Conservation (phyloP, 2,888 invertebrate genomes). For the Caenorhabditis japonica region DNA sequence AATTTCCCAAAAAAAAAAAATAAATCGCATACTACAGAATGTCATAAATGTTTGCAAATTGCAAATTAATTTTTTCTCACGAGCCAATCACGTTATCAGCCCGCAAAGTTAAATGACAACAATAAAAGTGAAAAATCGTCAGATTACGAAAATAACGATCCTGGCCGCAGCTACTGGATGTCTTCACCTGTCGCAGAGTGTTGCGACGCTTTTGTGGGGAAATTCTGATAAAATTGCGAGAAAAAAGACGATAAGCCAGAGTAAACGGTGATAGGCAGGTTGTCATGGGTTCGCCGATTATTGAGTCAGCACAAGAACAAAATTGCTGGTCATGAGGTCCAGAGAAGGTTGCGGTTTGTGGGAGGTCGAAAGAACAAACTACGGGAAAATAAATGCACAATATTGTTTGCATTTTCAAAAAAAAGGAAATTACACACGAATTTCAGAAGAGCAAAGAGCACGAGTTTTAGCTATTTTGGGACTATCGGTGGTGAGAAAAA, state of each 20-base stretch:
- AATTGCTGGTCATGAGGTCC: slow-evolving; percentile 26
- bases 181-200: slow-evolving; percentile 17
- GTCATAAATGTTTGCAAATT: too few relatives aligned
- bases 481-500: too few relatives aligned
- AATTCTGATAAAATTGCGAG: slow-evolving; percentile 41
- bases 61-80: slow-evolving; percentile 5
- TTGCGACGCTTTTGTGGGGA: slow-evolving; percentile 30
- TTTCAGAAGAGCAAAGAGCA: too few relatives aligned
- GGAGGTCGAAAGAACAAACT: too few relatives aligned
- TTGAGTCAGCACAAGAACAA: slow-evolving; percentile 43
- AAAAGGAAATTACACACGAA: too few relatives aligned
- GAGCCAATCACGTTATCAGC: slow-evolving; percentile 1
- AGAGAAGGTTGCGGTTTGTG: background rate
- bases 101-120: background rate
- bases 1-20: too few relatives aligned
- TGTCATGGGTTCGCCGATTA: slow-evolving; percentile 35
- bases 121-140: slow-evolving; percentile 3
- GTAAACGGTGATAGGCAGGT: slow-evolving; percentile 29
- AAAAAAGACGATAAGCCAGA: slow-evolving; percentile 22
- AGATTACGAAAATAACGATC: slow-evolving; percentile 29
- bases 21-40: too few relatives aligned
- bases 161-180: slow-evolving; percentile 34
- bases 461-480: too few relatives aligned
- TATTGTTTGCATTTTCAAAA: too few relatives aligned
- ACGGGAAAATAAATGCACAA: too few relatives aligned